Base-by-base conservation (phyloP, 2,797 vertebrate genomes). In the Cyclopterus lumpus region DNA sequence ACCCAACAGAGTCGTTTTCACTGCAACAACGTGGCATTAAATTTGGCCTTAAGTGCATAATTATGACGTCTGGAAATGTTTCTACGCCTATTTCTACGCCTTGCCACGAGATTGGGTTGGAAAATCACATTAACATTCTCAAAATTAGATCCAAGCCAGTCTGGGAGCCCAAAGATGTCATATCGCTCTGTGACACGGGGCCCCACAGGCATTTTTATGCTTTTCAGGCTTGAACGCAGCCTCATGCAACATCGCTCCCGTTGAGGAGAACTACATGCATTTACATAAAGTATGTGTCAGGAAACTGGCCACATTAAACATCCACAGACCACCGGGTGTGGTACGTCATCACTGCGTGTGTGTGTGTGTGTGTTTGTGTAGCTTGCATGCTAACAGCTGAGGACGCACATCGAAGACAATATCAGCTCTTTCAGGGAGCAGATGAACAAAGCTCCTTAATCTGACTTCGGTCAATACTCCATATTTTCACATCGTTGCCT, bases 251-350 rank as follows among this genome's bases (percentile, higher is more conserved):
- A 7, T 62, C 8, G 42, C 22, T 15, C 32, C 42, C 2, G 9
- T 8, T 28, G 24, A 54, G 65, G 14, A 16, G n/a, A 6, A 15
- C 32, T 24, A 36, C 32, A 66, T 18, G 30, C 44, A 46, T 58
- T 69, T 42, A 40, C 12, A 71, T 18, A 24, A 48, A 48, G 46
- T 48, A 9, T 32, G 26, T 28, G 70, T 24, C 48, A 18, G 20
- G n/a, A n/a, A n/a, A n/a, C n/a, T n/a, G n/a, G n/a, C n/a, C 59
- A 53, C 59, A 28, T 61, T 61, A 40, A 49, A 28, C 40, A 58
- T 48, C 4, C 57, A n/a, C n/a, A 51, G 46, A 3, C 46, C 24
- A 9, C 22, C 28, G 10, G n/a, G 20, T 58, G 28, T 11, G 5
- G 20, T 18, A 8, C 1, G 4, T 67, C 64, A n/a, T n/a, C 24